Evolutionary conservation across 2,797 vertebrate species (phyloP).

Genomic region (Meda fulgida): DNA sequence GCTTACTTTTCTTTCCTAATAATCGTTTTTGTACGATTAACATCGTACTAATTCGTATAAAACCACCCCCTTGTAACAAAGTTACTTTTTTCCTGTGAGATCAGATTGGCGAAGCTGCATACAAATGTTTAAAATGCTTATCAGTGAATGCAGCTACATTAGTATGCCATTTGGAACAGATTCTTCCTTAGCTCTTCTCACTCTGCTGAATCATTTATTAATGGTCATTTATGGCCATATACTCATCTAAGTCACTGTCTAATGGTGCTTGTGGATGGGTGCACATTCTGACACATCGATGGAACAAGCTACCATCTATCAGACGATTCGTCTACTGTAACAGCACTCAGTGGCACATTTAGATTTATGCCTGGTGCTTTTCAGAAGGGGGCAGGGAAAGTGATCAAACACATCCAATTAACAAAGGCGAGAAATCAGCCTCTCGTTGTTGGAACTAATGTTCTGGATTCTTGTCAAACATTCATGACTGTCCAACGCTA

Average conservation of each 20-base stretch:
- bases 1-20: too few species aligned
- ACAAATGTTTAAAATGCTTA: not conserved
- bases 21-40: too few species aligned
- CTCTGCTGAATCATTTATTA: conserved; percentile 38
- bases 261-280: not conserved
- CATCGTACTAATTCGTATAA: not conserved
- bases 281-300: conserved; percentile 20
- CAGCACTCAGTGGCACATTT: conserved; percentile 11
- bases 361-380: conserved; percentile 30
- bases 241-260: conserved; percentile 11
- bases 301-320: conserved; percentile 31
- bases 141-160: not conserved
- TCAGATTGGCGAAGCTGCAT: not conserved
- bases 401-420: conserved; percentile 47
- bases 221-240: conserved; percentile 19
- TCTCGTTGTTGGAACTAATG: conserved; percentile 35
- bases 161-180: conserved; percentile 5
- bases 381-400: conserved; percentile 8
- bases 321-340: conserved; percentile 16
- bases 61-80: not conserved
- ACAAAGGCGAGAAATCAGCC: conserved; percentile 10
- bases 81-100: not conserved
- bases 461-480: conserved; percentile 38
- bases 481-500: conserved; percentile 34
- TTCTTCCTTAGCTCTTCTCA: not conserved